Evolutionary conservation across 2,113 vertebrate genomes (phyloP), one percentile per base, ranked within the genome.

Genomic region (Tapirus terrestris): DNA sequence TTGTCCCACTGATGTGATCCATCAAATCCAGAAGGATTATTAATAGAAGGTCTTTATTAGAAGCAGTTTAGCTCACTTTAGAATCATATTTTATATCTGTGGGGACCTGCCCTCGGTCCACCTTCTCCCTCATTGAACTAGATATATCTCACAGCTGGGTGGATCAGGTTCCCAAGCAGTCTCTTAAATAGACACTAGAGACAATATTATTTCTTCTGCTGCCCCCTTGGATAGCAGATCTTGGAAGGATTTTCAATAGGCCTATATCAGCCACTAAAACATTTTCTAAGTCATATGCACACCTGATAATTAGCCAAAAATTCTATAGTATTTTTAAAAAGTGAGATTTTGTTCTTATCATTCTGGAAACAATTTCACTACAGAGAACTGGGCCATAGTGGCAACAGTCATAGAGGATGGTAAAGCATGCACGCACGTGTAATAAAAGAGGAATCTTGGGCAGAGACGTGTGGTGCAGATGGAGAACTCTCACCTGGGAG

Each of bases 71-170:
- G 83, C 65, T 96, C 91, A 92, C 88, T 51, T 9, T 96, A 97
- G 98, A 98, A 95, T 97, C 90, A 18, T 96, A 95, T 93, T 98
- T 99, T 98, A 97, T 93, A 91, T 97, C 85, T 87, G 60, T 80
- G 91, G 95, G 92, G 96, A 95, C 10, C 89, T 88, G 94, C 39
- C 67, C 94, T 96, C 18, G 18, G 95, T 20, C 97, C 80, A 94
- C 81, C 97, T 61, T 96, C 97, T 98, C 81, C 79, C 70, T 97
- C 93, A 39, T 16, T 94, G 97, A 98, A 89, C 95, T 67, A 43
- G 91, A 90, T 79, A 73, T 96, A 45, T 97, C 96, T 97, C 89
- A 90, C 94, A 97, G 94, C 95, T 84, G 97, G 82, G 94, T 84
- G 91, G 92, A 68, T 72, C 95, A 90, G 72, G 87, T 63, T 97